A percentile compares a stretch with the other conserved stretches of the same genome.
These are phyloP conservation scores for Piprites chloris DNA, from an alignment of 2,113 vertebrate species.

Conservation along the genomic window DNA sequence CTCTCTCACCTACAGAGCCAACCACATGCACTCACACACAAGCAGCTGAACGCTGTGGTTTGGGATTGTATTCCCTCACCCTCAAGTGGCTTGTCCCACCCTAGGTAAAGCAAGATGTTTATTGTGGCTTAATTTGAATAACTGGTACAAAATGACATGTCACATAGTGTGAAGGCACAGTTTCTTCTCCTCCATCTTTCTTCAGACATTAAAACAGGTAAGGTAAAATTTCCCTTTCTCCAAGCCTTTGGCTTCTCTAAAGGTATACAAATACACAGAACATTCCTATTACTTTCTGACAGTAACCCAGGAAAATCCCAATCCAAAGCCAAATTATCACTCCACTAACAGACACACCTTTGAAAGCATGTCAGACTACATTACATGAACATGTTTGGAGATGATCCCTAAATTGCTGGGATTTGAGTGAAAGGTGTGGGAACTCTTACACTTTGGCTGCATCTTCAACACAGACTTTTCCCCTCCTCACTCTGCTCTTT, in stretches of 20 bases:
- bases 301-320: background rate
- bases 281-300: background rate
- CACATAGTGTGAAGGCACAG: background rate
- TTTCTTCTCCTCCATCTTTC: background rate
- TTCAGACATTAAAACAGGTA: background rate
- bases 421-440: background rate
- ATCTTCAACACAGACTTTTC: background rate
- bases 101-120: background rate
- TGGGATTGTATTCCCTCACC: background rate
- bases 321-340: background rate
- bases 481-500: background rate
- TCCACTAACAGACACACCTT: background rate
- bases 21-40: background rate
- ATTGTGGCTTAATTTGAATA: background rate
- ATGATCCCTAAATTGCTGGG: background rate
- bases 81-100: background rate
- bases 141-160: background rate
- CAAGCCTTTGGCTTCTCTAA: background rate
- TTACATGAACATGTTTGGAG: background rate
- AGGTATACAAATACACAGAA: background rate
- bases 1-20: background rate
- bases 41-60: background rate
- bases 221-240: background rate
- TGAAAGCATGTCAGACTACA: fast-evolving
- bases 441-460: background rate